Evolutionary conservation across 2,888 invertebrate genomes (phyloP).

Genomic region (Netelia fuscicornis): DNA sequence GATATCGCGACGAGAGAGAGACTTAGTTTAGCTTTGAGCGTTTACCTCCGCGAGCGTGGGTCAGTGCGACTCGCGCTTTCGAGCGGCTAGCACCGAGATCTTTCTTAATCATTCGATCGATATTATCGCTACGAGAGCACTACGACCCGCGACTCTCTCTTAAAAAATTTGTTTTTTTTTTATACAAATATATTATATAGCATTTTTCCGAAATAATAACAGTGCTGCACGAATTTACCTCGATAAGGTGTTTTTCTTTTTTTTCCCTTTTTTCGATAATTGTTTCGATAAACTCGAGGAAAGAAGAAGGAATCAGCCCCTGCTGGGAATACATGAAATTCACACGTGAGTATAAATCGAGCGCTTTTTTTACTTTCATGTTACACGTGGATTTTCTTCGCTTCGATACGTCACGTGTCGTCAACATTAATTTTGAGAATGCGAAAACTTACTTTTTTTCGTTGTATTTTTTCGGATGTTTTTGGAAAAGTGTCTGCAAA

Average conservation of each 20-base stretch:
- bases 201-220: not conserved
- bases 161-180: not conserved
- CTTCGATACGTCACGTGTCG: not conserved
- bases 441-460: not conserved
- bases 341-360: conserved; percentile 40
- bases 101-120: conserved; percentile 61
- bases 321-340: conserved; percentile 45
- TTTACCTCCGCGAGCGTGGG: conserved; percentile 79
- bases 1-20: conserved; percentile 73
- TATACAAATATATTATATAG: not conserved
- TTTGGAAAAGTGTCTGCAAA: not conserved
- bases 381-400: not conserved
- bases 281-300: conserved; percentile 10
- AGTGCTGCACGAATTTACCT: not conserved
- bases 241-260: conserved; percentile 10
- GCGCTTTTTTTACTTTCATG: not conserved
- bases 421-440: not conserved
- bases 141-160: conserved; percentile 7
- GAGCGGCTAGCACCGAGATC: conserved; percentile 79
- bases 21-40: conserved; percentile 78
- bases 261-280: not conserved
- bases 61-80: conserved; percentile 83
- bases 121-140: conserved; percentile 1
- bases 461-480: not conserved
- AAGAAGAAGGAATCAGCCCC: not conserved